Evolutionary conservation across 1,140 invertebrate genomes (phyloP).

Genomic region (Eriocheir sinensis): DNA sequence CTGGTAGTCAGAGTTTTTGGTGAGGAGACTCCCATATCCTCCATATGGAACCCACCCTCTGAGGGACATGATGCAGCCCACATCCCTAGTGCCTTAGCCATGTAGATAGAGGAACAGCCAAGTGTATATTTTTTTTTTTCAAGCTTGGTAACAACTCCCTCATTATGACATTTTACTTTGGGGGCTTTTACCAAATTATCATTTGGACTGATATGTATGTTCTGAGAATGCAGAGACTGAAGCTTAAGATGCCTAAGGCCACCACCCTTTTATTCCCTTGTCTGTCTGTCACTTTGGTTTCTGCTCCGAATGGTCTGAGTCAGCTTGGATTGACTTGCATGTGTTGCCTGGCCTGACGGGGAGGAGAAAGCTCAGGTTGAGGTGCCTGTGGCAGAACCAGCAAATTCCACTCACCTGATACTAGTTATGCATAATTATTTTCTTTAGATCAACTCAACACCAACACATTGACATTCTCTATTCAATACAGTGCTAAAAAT

Average conservation of each 20-base stretch:
- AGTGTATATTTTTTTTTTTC: not conserved
- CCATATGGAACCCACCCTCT: not conserved
- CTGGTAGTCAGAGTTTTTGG: constrained; percentile 7
- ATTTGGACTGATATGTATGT: not conserved
- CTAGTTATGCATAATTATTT: not conserved
- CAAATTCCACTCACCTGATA: not conserved
- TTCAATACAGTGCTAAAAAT: not conserved
- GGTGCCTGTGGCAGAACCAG: not conserved
- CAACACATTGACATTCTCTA: not conserved
- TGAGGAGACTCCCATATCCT: constrained; percentile 9
- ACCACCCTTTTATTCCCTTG: not conserved
- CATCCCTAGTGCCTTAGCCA: not conserved
- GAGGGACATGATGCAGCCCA: not conserved
- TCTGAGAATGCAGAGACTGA: constrained; percentile 3
- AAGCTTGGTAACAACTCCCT: not conserved
- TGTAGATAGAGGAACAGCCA: not conserved
- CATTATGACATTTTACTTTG: not conserved
- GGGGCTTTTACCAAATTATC: not conserved
- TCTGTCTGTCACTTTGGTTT: not conserved
- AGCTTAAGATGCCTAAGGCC: not conserved
- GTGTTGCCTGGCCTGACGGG: not conserved
- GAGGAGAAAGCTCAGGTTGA: not conserved
- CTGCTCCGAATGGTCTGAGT: not conserved
- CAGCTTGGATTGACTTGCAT: not conserved
- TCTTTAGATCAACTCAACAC: not conserved